Evolutionary conservation across 1,140 invertebrate species (phyloP).

Genomic region (Popillia japonica): DNA sequence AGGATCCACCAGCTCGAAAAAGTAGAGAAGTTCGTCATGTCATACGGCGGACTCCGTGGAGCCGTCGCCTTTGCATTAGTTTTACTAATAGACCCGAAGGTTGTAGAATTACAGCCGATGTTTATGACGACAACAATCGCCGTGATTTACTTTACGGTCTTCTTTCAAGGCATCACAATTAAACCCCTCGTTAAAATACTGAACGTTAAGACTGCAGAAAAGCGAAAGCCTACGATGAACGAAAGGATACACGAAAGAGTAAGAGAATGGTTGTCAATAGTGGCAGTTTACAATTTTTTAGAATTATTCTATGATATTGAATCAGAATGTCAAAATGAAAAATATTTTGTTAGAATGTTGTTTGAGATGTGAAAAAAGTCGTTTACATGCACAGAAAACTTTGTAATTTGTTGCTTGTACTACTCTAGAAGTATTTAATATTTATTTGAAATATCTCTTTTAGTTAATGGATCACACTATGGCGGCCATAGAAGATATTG

Average conservation of each 20-base stretch:
- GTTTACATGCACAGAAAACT: too few species aligned
- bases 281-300: background rate
- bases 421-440: too few species aligned
- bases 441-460: too few species aligned
- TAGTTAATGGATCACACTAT: conserved; percentile 97
- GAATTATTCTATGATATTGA: background rate
- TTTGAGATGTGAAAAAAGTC: too few species aligned
- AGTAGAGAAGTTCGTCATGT: conserved; percentile 99
- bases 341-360: too few species aligned
- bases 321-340: too few species aligned
- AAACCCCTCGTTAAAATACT: conserved; percentile 95
- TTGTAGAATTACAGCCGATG: conserved; percentile 86
- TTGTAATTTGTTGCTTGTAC: too few species aligned
- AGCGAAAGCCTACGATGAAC: conserved; percentile 93
- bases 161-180: conserved; percentile 94
- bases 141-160: conserved; percentile 98
- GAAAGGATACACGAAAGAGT: conserved; percentile 95
- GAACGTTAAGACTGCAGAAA: conserved; percentile 91
- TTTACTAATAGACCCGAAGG: conserved; percentile 83
- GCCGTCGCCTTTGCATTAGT: conserved; percentile 99
- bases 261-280: too few species aligned
- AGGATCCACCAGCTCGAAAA: conserved; percentile 89
- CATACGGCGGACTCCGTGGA: conserved; percentile 95
- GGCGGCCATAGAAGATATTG: conserved; percentile 94
- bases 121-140: conserved; percentile 98